A percentile compares a stretch with the other conserved stretches of the same genome.
Conservation (phyloP, 2,113 vertebrate genomes). For the Notothenia coriiceps region DNA sequence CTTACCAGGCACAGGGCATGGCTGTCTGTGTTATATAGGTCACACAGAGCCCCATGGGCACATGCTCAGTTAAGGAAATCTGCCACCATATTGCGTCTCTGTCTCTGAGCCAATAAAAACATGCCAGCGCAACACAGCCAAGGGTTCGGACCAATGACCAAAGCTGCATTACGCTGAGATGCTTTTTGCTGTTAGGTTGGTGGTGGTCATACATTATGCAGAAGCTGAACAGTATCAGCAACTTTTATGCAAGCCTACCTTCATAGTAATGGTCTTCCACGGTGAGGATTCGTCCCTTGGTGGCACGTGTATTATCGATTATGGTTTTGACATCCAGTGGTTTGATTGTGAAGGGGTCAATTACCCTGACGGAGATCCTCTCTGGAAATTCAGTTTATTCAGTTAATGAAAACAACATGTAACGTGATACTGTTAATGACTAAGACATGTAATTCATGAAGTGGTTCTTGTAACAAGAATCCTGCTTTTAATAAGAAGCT, state of each 20-base stretch:
- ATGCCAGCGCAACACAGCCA: conserved; percentile 52
- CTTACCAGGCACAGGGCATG: conserved; percentile 54
- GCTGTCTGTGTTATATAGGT: conserved; percentile 81
- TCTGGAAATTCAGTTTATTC: conserved; percentile 81
- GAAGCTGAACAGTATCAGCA: conserved; percentile 7
- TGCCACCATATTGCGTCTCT: conserved; percentile 64
- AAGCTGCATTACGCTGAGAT: conserved; percentile 10
- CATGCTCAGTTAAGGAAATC: conserved; percentile 77
- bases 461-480: background rate
- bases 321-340: conserved; percentile 94
- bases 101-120: conserved; percentile 62
- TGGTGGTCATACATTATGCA: conserved; percentile 50
- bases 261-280: conserved; percentile 97
- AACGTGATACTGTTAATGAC: background rate
- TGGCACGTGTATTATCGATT: conserved; percentile 89
- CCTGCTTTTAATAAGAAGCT: background rate
- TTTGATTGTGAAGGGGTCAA: conserved; percentile 96
- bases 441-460: background rate
- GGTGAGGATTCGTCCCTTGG: conserved; percentile 92
- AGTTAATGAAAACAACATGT: background rate
- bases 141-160: conserved; percentile 55
- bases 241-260: conserved; percentile 79
- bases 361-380: conserved; percentile 88
- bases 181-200: conserved; percentile 36
- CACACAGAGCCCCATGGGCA: conserved; percentile 77